Evolutionary conservation across 2,113 vertebrate genomes (phyloP), one percentile per base, ranked within the genome.

Genomic region (Zingel zingel): DNA sequence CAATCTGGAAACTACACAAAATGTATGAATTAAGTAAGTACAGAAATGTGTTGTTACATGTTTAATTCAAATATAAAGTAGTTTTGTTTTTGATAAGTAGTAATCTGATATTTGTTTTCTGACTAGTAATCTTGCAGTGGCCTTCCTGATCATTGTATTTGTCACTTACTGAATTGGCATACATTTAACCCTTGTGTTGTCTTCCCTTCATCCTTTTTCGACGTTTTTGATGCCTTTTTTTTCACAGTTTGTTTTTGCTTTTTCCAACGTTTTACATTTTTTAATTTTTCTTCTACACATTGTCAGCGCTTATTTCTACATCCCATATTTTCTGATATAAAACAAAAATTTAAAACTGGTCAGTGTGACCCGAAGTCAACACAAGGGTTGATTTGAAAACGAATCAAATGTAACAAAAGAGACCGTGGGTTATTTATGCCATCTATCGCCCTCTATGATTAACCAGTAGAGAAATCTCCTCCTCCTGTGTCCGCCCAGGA

Each of bases 91-190:
- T 61, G 10, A 14, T 30, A 33, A 54, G 47, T 47, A 39, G 27
- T 48, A 13, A 51, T 27, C 50, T 63, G 21, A 66, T 21, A n/a
- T 39, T n/a, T 50, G n/a, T 51, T 56, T 45, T 56, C 18, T 27
- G 25, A 58, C 3, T 16, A 53, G n/a, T 8, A 71, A 59, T 56
- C 18, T 23, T 67, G 53, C 7, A 18, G 36, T 67, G 30, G 33
- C 62, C 62, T 68, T 70, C 56, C n/a, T 69, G 56, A 63, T 57
- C 3, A 27, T 63, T 73, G 16, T 50, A 43, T 57, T 69, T 57
- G 27, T 19, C 39, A 33, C 48, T 16, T 8, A 45, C 39, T 21
- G 30, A 57, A 23, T 48, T 13, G 5, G 19, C 6, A 19, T 45
- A 11, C 18, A 43, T 48, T 56, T 16, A 56, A n/a, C n/a, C n/a